Percentiles rank a stretch among this genome's conserved stretches.
These are phyloP conservation scores for Peromyscus californicus DNA, from an alignment of 2,113 vertebrate genomes.

Conservation along the genomic window DNA sequence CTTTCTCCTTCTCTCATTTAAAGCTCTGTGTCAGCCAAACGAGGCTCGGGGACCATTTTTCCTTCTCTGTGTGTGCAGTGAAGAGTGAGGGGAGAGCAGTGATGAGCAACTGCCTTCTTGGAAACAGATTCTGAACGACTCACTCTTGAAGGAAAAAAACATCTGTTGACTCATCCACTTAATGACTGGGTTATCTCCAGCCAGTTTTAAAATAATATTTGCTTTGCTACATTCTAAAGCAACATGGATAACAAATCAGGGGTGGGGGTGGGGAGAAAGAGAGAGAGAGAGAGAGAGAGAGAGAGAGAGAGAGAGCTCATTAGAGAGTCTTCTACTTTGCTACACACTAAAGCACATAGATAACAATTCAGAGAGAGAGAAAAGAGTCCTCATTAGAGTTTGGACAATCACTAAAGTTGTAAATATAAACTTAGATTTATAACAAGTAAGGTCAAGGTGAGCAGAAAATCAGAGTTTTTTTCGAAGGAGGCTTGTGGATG, in stretches of 20 bases:
- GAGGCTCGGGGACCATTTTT: not conserved
- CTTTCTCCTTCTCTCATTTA: constrained; percentile 21
- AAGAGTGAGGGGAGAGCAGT: not conserved
- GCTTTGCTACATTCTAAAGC: constrained; percentile 56
- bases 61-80: not conserved
- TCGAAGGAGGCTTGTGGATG: not conserved
- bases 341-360: not conserved
- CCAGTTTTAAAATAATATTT: constrained; percentile 66
- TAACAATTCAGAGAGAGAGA: constrained; percentile 26
- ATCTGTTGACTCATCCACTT: constrained; percentile 44
- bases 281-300: not conserved
- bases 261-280: not conserved
- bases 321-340: not conserved
- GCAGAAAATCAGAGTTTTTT: not conserved
- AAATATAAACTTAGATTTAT: constrained; percentile 46
- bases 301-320: not conserved
- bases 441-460: constrained; percentile 19
- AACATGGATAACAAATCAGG: constrained; percentile 13
- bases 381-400: not conserved
- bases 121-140: constrained; percentile 29
- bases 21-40: not conserved
- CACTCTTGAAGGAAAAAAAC: constrained; percentile 44
- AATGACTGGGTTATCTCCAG: constrained; percentile 51
- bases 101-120: not conserved
- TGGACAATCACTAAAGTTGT: constrained; percentile 27